Evolutionary conservation across 2,888 invertebrate genomes (phyloP), one percentile per base, ranked within the genome.

Genomic region (Pheosia gnoma): DNA sequence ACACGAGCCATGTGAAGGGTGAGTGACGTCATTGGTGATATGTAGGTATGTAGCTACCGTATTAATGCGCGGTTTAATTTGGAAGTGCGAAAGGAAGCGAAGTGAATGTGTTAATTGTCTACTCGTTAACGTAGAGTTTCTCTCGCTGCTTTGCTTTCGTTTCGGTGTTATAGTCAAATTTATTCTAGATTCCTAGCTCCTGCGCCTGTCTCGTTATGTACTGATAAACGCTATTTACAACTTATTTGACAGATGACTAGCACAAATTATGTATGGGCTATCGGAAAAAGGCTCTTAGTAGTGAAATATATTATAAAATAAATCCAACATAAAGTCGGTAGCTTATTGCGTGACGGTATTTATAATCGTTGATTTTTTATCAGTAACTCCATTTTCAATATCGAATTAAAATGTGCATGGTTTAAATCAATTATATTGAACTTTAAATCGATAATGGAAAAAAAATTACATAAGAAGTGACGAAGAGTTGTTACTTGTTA

Each of bases 1-100:
- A n/a, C n/a, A n/a, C n/a, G n/a, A n/a, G n/a, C 56, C 38, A 41
- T 10, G 41, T 57, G 57, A 57, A 43, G 57, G 43, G 45, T 45
- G 43, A 57, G 57, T 57, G 45, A 36, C 57, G 57, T 57, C 57
- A 45, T 38, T 36, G n/a, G 47, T 47, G 4, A 43, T 47, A n/a
- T 47, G 25, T 25, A 25, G 25, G 25, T 2, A 41, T 1, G 5
- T 41, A 41, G 6, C 3, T 41, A 4, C 47, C 47, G 47, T 11
- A 47, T 47, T 43, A n/a, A 11, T 9, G 11, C 10, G 45, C 10
- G n/a, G 47, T 47, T 47, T 9, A 9, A n/a, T n/a, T 47, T 47
- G 47, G 47, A n/a, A 47, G n/a, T 47, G 47, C 47, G n/a, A 11
- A n/a, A 47, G 47, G 47, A 47, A 47, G 47, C 5, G n/a, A n/a